Evolutionary conservation across 2,888 invertebrate species (phyloP).

Genomic region (Leptinotarsa rubiginosa): DNA sequence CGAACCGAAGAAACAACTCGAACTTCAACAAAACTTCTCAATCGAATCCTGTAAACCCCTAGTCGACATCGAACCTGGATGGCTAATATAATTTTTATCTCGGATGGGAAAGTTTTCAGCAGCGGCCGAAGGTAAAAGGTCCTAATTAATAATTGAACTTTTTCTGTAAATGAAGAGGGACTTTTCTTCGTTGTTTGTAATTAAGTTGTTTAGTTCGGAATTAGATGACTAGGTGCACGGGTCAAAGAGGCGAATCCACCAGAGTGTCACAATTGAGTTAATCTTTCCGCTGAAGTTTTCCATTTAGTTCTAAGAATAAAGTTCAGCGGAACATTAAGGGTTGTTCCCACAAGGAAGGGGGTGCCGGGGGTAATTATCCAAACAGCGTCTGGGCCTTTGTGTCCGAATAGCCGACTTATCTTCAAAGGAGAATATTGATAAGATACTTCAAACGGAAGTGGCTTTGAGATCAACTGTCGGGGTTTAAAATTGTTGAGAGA

Average conservation of each 20-base stretch:
- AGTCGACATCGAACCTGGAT: conserved; percentile 37
- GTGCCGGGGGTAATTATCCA: neutral
- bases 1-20: conserved; percentile 30
- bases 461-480: conserved; percentile 2
- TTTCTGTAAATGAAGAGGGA: conserved; percentile 27
- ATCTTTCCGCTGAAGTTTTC: conserved; percentile 23
- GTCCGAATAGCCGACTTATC: conserved; percentile 11
- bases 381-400: conserved; percentile 13
- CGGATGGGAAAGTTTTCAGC: conserved; percentile 43
- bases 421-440: conserved; percentile 17
- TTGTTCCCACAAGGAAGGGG: neutral
- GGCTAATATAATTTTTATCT: conserved; percentile 48
- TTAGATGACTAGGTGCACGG: conserved; percentile 39
- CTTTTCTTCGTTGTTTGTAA: conserved; percentile 41
- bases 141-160: conserved; percentile 45
- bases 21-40: conserved; percentile 40
- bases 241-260: conserved; percentile 33
- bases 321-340: conserved; percentile 13
- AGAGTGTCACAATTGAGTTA: conserved; percentile 41
- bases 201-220: conserved; percentile 47
- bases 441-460: conserved; percentile 2
- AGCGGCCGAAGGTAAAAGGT: conserved; percentile 37
- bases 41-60: conserved; percentile 38
- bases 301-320: conserved; percentile 10
- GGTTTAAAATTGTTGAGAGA: neutral